These are phyloP conservation scores for Sylvilagus floridanus DNA, from an alignment of 2,797 vertebrate species.

Conservation along the genomic window DNA sequence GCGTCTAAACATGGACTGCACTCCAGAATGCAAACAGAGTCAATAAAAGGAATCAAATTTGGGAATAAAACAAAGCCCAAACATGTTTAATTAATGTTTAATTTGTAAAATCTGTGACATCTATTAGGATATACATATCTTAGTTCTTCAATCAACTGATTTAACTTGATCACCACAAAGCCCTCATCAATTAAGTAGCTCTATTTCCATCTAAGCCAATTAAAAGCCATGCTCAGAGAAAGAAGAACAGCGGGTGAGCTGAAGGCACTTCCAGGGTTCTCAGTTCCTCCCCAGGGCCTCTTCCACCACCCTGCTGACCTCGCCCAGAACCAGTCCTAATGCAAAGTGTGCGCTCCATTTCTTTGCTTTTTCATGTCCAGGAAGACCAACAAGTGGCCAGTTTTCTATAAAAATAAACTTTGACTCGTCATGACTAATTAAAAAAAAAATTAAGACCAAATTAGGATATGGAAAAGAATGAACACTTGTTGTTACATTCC, in stretches of 20 bases:
- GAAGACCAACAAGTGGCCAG: neutral
- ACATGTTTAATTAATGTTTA: neutral
- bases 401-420: neutral
- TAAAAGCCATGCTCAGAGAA: neutral
- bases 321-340: neutral
- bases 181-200: neutral
- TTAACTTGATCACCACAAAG: neutral
- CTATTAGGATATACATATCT: neutral
- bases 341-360: neutral
- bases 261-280: neutral
- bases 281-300: neutral
- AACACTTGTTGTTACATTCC: neutral
- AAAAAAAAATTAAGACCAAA: neutral
- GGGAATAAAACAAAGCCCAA: conserved; percentile 42
- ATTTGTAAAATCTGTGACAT: neutral
- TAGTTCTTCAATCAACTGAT: neutral
- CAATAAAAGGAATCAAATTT: conserved; percentile 60
- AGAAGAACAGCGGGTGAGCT: neutral
- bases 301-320: too few relatives aligned
- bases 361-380: neutral
- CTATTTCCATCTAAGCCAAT: neutral
- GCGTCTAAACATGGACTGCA: neutral
- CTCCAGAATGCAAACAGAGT: neutral
- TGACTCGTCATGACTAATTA: neutral
- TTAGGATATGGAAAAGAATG: neutral